phyloP scores from a whole-genome alignment of 2,888 invertebrate species.

The Papilio protenor region DNA sequence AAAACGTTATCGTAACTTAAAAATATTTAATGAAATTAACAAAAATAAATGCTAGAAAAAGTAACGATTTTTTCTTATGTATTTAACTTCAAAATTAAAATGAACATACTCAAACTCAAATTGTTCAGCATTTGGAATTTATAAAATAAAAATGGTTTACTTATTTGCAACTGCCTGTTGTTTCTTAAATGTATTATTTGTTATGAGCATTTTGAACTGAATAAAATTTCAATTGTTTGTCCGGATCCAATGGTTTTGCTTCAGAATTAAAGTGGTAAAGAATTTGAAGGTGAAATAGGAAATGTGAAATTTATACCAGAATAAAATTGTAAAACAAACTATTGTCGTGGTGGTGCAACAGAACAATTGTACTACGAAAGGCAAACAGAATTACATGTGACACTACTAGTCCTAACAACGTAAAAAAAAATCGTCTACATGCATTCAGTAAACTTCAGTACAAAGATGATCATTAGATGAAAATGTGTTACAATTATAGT shows the following conservation, averaged over 20 bases:
- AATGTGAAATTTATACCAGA: background rate
- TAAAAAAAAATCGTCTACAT: background rate
- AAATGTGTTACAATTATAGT: background rate
- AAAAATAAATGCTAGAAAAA: background rate
- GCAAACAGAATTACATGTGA: background rate
- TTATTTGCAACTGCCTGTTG: background rate
- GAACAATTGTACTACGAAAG: background rate
- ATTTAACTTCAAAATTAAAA: background rate
- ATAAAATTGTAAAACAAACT: background rate
- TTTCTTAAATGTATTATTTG: background rate
- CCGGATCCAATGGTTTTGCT: background rate
- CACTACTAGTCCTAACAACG: background rate
- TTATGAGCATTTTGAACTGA: background rate
- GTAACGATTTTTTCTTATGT: background rate
- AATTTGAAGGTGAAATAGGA: constrained; percentile 8
- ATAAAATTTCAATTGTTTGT: background rate
- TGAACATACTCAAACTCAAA: background rate
- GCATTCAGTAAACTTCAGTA: background rate
- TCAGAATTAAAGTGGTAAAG: constrained; percentile 29
- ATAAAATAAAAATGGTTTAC: background rate
- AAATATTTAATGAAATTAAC: constrained; percentile 18
- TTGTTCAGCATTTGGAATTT: background rate
- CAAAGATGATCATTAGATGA: background rate
- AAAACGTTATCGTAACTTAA: constrained; percentile 4
- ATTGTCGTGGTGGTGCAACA: background rate